Base-by-base conservation (phyloP, 64 coral and sea anemone species). In the Porites australiensis region DNA sequence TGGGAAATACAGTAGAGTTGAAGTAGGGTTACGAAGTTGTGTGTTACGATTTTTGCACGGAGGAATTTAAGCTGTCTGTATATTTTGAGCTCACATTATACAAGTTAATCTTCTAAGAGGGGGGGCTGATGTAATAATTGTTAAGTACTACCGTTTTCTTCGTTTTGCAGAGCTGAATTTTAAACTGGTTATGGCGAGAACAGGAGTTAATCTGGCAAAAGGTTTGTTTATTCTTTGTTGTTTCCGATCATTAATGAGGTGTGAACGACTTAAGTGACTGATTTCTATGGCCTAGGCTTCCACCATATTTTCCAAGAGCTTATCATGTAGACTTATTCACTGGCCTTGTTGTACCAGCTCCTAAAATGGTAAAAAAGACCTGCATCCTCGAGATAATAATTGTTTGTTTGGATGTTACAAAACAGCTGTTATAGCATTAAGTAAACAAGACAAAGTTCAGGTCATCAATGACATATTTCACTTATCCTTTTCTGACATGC, bases 91-190 rank as follows among this genome's bases (percentile, higher is more conserved):
- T 75, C 16, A 50, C 13, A 76, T 74, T 3, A 76, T 37, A 23
- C 44, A 72, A 15, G 46, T 15, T 48, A 51, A 15, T 3, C 59
- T 7, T 19, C 19, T 46, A 50, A 64, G 8, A 44, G 14, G 19
- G 46, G 60, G 49, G 15, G 10, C 6, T 75, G 27, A 37, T 37
- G 27, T 18, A 20, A 9, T 46, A 3, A 16, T 20, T 16, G 63
- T 18, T 68, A 4, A 84, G 12, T 57, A 57, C 20, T 13, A 12
- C 44, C 37, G 6, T 50, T 50, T 67, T 14, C 55, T 77, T 81
- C 48, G 60, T 95, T 94, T 73, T 88, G 12, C 72, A 98, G 96
- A 94, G 61, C 82, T 98, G 57, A 98, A 98, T 79, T 98, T 98
- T 79, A 95, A 95, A 48, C 78, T 98, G 48, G 89, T 98, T 22